These are phyloP conservation scores for Eristalis intricaria DNA, from an alignment of 2,888 invertebrate genomes.

Conservation along the genomic window DNA sequence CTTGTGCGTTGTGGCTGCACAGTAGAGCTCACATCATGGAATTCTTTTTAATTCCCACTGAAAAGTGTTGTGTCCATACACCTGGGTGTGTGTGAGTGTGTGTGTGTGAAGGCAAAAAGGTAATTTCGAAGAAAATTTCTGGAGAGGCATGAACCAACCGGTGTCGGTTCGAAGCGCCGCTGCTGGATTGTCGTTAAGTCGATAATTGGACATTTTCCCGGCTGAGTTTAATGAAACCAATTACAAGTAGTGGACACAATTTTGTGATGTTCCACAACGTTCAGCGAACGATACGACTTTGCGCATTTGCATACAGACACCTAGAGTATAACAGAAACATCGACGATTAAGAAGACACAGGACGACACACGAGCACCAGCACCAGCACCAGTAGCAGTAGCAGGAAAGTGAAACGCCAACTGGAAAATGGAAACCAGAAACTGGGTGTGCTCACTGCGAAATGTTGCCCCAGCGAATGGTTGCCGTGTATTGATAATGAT, in stretches of 20 bases:
- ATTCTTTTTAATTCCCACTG: not conserved
- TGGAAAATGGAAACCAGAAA: not conserved
- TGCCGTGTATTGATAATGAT: slow-evolving; percentile 66
- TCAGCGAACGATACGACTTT: slow-evolving; percentile 58
- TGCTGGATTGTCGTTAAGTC: slow-evolving; percentile 71
- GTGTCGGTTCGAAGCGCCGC: slow-evolving; percentile 30
- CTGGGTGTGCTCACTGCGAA: slow-evolving; percentile 16
- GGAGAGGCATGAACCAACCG: slow-evolving; percentile 34
- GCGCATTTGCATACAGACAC: slow-evolving; percentile 55
- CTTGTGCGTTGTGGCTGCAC: not conserved
- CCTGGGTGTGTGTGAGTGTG: not conserved
- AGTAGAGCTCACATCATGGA: slow-evolving; percentile 3
- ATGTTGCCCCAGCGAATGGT: slow-evolving; percentile 38
- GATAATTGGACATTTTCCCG: slow-evolving; percentile 71
- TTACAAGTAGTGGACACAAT: slow-evolving; percentile 73
- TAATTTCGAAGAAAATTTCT: slow-evolving; percentile 47
- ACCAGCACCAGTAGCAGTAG: not conserved
- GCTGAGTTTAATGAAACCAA: slow-evolving; percentile 73
- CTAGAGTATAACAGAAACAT: not conserved
- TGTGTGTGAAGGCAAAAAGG: slow-evolving; percentile 22
- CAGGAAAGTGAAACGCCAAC: not conserved
- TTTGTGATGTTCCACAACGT: slow-evolving; percentile 47
- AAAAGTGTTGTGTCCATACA: not conserved
- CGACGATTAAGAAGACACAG: slow-evolving; percentile 59
- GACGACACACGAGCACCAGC: not conserved